Evolutionary conservation across 1,140 invertebrate genomes (phyloP).

Genomic region (Drosophila kikkawai): DNA sequence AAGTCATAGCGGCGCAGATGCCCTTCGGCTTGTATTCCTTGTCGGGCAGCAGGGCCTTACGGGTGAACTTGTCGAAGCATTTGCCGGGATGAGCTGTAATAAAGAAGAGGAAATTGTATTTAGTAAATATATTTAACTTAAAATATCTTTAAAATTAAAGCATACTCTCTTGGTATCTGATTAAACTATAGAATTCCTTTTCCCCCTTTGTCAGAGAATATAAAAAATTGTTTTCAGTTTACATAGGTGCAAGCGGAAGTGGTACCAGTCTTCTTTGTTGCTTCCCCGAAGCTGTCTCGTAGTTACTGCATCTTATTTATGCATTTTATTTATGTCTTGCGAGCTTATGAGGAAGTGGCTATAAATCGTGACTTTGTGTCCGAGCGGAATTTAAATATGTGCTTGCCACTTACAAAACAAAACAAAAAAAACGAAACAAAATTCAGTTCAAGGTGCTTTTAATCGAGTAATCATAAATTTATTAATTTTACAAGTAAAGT

Average conservation of each 20-base stretch:
- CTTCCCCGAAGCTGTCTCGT: slow-evolving; percentile 30
- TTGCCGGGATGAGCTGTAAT: slow-evolving; percentile 77
- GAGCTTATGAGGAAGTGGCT: slow-evolving; percentile 59
- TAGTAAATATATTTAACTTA: background rate
- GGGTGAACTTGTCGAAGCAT: slow-evolving; percentile 82
- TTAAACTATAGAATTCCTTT: no score
- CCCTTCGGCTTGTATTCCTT: slow-evolving; percentile 84
- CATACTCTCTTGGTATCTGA: background rate
- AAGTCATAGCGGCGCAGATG: slow-evolving; percentile 83
- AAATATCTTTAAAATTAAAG: background rate
- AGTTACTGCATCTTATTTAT: slow-evolving; percentile 62
- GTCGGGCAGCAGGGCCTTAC: slow-evolving; percentile 76
- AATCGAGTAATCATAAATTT: background rate
- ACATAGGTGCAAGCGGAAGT: slow-evolving; percentile 71
- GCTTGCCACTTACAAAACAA: slow-evolving; percentile 9
- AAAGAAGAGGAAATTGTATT: slow-evolving; percentile 12
- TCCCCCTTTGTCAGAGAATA: background rate
- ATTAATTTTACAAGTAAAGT: background rate
- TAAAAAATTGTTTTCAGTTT: slow-evolving; percentile 37
- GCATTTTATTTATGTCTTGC: slow-evolving; percentile 34
- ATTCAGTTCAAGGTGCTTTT: slow-evolving; percentile 12
- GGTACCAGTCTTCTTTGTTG: slow-evolving; percentile 57
- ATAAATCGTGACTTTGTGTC: slow-evolving; percentile 55
- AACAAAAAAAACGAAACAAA: slow-evolving; percentile 26
- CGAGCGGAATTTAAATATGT: slow-evolving; percentile 33